Conservation (phyloP, 1,140 invertebrate genomes). For the Portunus trituberculatus region DNA sequence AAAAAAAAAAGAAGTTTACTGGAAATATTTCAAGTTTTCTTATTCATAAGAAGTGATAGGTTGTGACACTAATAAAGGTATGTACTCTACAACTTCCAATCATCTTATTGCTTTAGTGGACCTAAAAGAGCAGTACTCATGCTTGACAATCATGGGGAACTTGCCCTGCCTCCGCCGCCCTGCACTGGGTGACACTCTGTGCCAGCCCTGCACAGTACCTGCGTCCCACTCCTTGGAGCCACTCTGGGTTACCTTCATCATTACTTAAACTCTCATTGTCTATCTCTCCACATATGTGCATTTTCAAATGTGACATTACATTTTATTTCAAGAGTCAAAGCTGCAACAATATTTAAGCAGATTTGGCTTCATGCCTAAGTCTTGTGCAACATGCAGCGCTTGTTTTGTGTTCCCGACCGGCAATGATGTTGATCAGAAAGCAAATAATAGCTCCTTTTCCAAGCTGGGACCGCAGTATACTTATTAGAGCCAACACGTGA, state of each 20-base stretch:
- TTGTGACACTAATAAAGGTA: background rate
- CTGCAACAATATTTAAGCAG: slow-evolving; percentile 36
- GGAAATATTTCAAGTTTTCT: background rate
- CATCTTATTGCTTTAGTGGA: background rate
- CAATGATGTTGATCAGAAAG: slow-evolving; percentile 37
- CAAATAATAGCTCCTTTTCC: slow-evolving; percentile 32
- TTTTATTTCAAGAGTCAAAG: background rate
- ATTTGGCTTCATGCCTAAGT: background rate
- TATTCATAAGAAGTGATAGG: background rate
- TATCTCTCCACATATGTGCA: slow-evolving; percentile 28
- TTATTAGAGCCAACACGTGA: slow-evolving; percentile 38
- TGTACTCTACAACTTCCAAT: background rate
- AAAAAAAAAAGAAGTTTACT: slow-evolving; percentile 30
- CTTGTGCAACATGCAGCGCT: slow-evolving; percentile 25
- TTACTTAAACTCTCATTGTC: slow-evolving; percentile 7
- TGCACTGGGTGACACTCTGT: background rate
- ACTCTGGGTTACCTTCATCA: background rate
- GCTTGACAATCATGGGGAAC: slow-evolving; percentile 10
- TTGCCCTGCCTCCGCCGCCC: slow-evolving; percentile 45
- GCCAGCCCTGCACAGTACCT: slow-evolving; percentile 15
- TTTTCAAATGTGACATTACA: background rate
- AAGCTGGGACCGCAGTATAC: slow-evolving; percentile 45
- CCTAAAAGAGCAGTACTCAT: background rate
- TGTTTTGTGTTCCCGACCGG: background rate
- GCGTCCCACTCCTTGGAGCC: slow-evolving; percentile 3